Evolutionary conservation across 2,113 vertebrate genomes (phyloP).

Genomic region (Cololabis saira): DNA sequence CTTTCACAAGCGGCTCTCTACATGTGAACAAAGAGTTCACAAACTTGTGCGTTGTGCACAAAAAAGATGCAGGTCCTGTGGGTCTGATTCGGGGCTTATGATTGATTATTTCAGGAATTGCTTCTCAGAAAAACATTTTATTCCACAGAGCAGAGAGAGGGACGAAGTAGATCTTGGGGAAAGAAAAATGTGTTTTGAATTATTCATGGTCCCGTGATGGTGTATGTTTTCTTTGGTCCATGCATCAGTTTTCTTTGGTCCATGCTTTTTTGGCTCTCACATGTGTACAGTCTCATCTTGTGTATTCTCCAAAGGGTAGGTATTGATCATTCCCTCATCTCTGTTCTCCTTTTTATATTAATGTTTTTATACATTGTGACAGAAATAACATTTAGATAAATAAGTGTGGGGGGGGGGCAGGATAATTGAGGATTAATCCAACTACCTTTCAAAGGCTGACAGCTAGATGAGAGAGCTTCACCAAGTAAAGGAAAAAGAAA

Average conservation of each 20-base stretch:
- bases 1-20: conserved; percentile 5
- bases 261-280: background rate
- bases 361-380: conserved; percentile 3
- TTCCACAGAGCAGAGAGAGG: conserved; percentile 18
- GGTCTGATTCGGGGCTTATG: conserved; percentile 32
- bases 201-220: conserved; percentile 31
- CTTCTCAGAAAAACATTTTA: conserved; percentile 43
- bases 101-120: conserved; percentile 41
- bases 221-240: conserved; percentile 13
- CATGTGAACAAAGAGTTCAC: conserved; percentile 1
- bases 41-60: background rate
- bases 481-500: background rate
- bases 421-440: background rate
- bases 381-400: conserved; percentile 7
- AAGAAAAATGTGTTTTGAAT: conserved; percentile 31
- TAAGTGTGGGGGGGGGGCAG: background rate
- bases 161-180: conserved; percentile 16
- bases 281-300: background rate
- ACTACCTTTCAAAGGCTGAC: background rate
- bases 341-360: background rate
- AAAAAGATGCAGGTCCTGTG: conserved; percentile 17
- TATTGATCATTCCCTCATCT: background rate
- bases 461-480: conserved; percentile 7
- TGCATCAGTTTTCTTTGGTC: conserved; percentile 21
- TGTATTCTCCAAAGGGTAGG: background rate